Evolutionary conservation across 2,797 vertebrate species (phyloP).

Genomic region (Siniperca obscura): DNA sequence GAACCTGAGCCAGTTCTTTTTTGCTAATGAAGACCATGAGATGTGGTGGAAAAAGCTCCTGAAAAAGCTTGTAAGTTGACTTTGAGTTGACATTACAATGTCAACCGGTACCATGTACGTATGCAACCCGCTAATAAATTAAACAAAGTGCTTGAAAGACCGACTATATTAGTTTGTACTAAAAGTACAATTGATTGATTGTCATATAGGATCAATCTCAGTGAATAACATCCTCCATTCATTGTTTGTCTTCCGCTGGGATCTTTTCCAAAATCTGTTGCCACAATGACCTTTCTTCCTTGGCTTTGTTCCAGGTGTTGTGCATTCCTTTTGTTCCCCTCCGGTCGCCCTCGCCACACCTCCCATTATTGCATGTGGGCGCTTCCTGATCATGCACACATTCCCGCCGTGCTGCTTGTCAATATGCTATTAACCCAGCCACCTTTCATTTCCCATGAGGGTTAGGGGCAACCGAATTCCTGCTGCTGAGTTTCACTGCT

Average conservation of each 20-base stretch:
- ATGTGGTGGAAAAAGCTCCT: neutral
- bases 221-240: neutral
- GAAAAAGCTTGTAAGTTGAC: neutral
- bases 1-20: neutral
- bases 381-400: constrained; percentile 68
- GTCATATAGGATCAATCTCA: neutral
- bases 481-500: constrained; percentile 59
- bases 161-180: neutral
- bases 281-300: constrained; percentile 41
- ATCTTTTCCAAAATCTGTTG: constrained; percentile 36
- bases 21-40: neutral
- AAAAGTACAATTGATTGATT: neutral
- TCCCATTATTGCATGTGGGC: constrained; percentile 63
- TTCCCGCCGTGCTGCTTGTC: constrained; percentile 68
- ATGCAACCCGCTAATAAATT: neutral
- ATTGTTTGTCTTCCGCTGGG: constrained; percentile 22
- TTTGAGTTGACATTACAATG: neutral
- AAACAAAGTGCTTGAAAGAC: neutral
- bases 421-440: constrained; percentile 68
- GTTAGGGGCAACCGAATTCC: constrained; percentile 49
- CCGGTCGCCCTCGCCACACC: constrained; percentile 61
- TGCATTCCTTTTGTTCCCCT: constrained; percentile 53
- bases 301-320: constrained; percentile 66
- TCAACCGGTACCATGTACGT: fast-evolving
- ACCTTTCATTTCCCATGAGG: constrained; percentile 77